Evolutionary conservation across 2,113 vertebrate genomes (phyloP).

Genomic region (Rafetus swinhoei): DNA sequence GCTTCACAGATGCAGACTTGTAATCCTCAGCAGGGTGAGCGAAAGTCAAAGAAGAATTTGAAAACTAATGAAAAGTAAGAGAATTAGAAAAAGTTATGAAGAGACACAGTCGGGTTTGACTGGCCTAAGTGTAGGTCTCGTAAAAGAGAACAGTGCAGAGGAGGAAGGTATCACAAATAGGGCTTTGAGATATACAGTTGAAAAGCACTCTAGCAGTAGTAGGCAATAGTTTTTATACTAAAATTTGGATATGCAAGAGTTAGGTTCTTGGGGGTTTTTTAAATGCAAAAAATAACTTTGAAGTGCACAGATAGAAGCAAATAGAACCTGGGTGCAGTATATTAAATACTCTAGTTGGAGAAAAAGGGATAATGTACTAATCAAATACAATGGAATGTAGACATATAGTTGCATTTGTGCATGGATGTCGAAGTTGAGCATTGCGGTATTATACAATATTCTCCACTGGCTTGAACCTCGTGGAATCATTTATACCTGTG

Average conservation of each 20-base stretch:
- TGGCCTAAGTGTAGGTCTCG: background rate
- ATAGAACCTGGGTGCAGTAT: no score
- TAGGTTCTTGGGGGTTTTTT: background rate
- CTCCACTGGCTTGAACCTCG: background rate
- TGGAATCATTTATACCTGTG: background rate
- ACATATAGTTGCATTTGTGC: background rate
- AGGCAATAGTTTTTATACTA: background rate
- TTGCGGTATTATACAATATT: background rate
- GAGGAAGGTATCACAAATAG: background rate
- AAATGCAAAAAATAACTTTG: background rate
- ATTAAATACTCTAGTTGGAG: background rate
- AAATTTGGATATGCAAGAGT: background rate
- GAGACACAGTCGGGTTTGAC: background rate
- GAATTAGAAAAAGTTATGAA: background rate
- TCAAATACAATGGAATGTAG: background rate
- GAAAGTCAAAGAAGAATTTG: background rate
- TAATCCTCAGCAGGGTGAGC: background rate
- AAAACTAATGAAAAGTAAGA: background rate
- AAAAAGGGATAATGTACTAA: background rate
- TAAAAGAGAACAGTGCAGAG: background rate
- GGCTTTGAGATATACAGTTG: accelerated
- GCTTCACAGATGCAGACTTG: background rate
- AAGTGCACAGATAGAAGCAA: background rate
- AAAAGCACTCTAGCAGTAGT: background rate
- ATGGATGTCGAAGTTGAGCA: background rate